Evolutionary conservation across 2,888 invertebrate species (phyloP).

Genomic region (Nebria brevicollis): DNA sequence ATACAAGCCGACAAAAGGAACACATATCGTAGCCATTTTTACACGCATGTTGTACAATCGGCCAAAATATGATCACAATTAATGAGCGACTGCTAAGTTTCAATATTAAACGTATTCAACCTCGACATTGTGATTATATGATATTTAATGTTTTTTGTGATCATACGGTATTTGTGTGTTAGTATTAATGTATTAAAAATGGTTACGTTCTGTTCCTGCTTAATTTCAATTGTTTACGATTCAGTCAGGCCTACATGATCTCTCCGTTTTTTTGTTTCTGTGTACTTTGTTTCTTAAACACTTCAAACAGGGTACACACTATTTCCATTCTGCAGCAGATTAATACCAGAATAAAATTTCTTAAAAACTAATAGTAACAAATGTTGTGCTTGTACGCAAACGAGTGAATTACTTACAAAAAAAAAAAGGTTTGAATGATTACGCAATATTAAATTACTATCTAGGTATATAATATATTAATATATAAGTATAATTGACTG

Average conservation of each 20-base stretch:
- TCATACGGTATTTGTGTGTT: no score
- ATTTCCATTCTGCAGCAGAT: conserved; percentile 38
- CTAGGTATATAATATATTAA: conserved; percentile 35
- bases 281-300: conserved; percentile 46
- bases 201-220: conserved; percentile 11
- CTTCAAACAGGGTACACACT: conserved; percentile 45
- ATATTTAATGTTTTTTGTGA: no score
- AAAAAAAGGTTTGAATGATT: conserved; percentile 34
- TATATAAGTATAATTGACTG: conserved; percentile 43
- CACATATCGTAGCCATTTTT: not conserved
- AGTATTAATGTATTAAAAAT: not conserved
- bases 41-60: not conserved
- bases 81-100: no score
- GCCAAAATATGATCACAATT: no score
- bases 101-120: no score
- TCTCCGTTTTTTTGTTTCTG: conserved; percentile 33
- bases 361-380: conserved; percentile 34
- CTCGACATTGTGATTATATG: no score
- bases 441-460: conserved; percentile 41
- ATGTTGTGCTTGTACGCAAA: conserved; percentile 29
- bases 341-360: not conserved
- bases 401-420: conserved; percentile 18
- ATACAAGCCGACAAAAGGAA: conserved; percentile 28
- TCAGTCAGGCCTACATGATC: conserved; percentile 43
- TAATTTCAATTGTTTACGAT: conserved; percentile 18